Evolutionary conservation across 2,797 vertebrate genomes (phyloP).

Genomic region (Sphaeramia orbicularis): DNA sequence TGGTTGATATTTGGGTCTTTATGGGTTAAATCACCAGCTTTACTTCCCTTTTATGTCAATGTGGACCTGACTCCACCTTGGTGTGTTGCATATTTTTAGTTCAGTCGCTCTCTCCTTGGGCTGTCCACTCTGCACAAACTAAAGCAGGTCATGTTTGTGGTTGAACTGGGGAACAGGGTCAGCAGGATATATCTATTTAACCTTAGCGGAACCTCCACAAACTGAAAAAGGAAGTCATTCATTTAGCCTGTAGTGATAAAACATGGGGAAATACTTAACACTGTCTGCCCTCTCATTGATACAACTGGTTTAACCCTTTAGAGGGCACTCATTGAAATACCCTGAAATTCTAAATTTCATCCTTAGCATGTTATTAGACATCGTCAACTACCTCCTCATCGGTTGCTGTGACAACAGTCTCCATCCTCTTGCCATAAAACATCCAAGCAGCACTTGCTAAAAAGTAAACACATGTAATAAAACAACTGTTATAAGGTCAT

Average conservation of each 20-base stretch:
- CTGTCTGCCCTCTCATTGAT: constrained; percentile 50
- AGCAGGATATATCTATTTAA: constrained; percentile 73
- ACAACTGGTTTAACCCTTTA: constrained; percentile 1
- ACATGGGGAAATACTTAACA: constrained; percentile 40
- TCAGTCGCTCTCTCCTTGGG: constrained; percentile 22
- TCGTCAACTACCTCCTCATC: too few relatives aligned
- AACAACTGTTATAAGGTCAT: too few relatives aligned
- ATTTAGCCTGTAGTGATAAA: constrained; percentile 63
- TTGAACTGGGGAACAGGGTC: constrained; percentile 57
- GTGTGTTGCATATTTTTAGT: background rate
- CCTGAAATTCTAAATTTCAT: too few relatives aligned
- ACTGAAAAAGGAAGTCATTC: constrained; percentile 74
- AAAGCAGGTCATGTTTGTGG: constrained; percentile 56
- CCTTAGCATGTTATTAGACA: too few relatives aligned
- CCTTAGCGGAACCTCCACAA: constrained; percentile 43
- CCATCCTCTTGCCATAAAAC: too few relatives aligned
- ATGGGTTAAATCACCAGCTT: background rate
- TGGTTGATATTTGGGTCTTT: too few relatives aligned
- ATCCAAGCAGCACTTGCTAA: too few relatives aligned
- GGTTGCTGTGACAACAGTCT: too few relatives aligned
- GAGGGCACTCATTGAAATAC: too few relatives aligned
- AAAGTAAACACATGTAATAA: too few relatives aligned
- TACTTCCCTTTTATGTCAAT: background rate
- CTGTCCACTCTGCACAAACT: constrained; percentile 20
- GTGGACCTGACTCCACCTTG: background rate